phyloP scores from a whole-genome alignment of 2,113 vertebrate species.

The Cryptotis parvus region DNA sequence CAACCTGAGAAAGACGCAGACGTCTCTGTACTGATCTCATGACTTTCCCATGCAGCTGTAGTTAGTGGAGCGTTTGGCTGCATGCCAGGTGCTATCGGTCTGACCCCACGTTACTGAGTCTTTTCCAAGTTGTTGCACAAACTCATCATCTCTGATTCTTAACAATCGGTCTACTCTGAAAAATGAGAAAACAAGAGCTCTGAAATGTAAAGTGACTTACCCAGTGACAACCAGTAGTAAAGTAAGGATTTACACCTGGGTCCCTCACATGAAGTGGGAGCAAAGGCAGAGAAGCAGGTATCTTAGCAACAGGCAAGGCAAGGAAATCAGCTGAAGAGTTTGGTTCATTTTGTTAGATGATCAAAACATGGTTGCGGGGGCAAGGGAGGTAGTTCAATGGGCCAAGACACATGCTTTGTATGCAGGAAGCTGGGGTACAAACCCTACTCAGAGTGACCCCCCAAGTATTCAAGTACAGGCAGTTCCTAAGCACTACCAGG shows the following conservation, averaged over 20 bases:
- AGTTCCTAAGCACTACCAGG: too few relatives aligned
- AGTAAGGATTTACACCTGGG: neutral
- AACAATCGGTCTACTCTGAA: neutral
- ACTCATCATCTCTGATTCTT: neutral
- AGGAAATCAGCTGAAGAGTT: neutral
- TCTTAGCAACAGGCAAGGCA: neutral
- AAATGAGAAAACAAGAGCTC: constrained; percentile 42
- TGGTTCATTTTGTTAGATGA: neutral
- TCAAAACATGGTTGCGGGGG: too few relatives aligned
- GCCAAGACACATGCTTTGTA: too few relatives aligned
- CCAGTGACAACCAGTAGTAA: neutral
- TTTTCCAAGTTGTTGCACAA: constrained; percentile 23
- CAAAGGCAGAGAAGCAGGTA: neutral
- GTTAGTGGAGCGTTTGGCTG: neutral
- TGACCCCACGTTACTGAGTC: neutral
- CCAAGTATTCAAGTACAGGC: too few relatives aligned
- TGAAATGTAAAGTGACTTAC: constrained; percentile 51
- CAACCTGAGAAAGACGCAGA: neutral
- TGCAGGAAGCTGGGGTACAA: neutral
- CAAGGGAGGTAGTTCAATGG: neutral
- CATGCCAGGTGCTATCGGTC: neutral
- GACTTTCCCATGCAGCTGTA: constrained; percentile 20
- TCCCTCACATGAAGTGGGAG: neutral
- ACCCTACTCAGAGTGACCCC: too few relatives aligned
- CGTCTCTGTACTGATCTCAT: neutral